phyloP scores from a whole-genome alignment of 2,888 invertebrate genomes.

The Baronia brevicornis region DNA sequence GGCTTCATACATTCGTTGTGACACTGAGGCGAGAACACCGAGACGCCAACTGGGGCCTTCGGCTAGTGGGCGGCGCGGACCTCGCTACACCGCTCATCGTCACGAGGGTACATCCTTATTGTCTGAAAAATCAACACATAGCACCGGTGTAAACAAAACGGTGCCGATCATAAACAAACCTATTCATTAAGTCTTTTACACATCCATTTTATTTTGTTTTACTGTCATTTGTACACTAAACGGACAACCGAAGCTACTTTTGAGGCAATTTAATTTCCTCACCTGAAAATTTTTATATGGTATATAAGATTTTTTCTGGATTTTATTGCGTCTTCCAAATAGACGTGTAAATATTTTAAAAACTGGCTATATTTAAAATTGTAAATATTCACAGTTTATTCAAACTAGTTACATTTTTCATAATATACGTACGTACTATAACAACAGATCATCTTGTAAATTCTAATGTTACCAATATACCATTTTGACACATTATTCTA shows the following conservation, averaged over 20 bases:
- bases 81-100: slow-evolving; percentile 90
- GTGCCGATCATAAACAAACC: slow-evolving; percentile 26
- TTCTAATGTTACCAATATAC: slow-evolving; percentile 24
- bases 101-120: slow-evolving; percentile 81
- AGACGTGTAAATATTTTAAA: too few species aligned
- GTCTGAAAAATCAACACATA: slow-evolving; percentile 20
- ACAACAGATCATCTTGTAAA: too few species aligned
- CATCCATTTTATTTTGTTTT: background rate
- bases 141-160: slow-evolving; percentile 57
- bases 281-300: too few species aligned
- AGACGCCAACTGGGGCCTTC: slow-evolving; percentile 88
- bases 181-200: slow-evolving; percentile 10
- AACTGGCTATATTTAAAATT: too few species aligned
- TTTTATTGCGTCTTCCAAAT: too few species aligned
- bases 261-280: too few species aligned
- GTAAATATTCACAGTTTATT: background rate
- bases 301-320: too few species aligned
- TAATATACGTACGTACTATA: too few species aligned
- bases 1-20: slow-evolving; percentile 85
- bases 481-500: too few species aligned
- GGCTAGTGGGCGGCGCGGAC: slow-evolving; percentile 90
- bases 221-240: too few species aligned
- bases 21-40: slow-evolving; percentile 82
- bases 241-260: too few species aligned
- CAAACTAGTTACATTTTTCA: too few species aligned